Percentiles rank a stretch among this genome's conserved stretches.
phyloP scores from a whole-genome alignment of 2,113 vertebrate species.

The Diphyllodes magnificus region DNA sequence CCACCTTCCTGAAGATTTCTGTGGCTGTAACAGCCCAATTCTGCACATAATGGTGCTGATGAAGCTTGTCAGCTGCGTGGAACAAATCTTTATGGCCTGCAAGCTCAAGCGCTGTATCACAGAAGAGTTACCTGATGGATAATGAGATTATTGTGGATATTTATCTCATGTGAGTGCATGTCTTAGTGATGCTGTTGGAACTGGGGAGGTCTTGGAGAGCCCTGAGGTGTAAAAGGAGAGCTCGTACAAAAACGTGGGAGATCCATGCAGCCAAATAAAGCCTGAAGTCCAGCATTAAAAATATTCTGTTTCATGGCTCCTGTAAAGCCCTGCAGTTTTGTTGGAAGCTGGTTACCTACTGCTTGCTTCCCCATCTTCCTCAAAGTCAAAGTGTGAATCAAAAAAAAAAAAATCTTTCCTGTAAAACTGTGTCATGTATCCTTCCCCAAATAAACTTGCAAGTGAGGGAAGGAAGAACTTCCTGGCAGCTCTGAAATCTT shows the following conservation, averaged over 20 bases:
- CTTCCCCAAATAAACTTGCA: conserved; percentile 12
- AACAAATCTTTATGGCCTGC: not conserved
- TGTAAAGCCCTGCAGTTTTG: not conserved
- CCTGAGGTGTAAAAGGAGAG: not conserved
- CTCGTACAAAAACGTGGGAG: not conserved
- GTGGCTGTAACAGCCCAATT: not conserved
- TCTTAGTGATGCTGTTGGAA: not conserved
- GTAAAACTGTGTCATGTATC: not conserved
- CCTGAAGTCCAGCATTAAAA: not conserved
- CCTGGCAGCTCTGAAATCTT: conserved; percentile 2
- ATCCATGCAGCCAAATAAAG: not conserved
- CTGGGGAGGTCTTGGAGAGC: not conserved
- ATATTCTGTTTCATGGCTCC: not conserved
- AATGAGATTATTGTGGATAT: not conserved
- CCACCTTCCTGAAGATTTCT: not conserved
- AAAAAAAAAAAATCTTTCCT: not conserved
- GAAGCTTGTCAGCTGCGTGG: not conserved
- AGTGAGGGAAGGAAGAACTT: not conserved
- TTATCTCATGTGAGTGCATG: not conserved
- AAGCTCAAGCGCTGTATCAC: not conserved
- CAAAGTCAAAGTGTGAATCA: not conserved
- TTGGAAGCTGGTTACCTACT: not conserved
- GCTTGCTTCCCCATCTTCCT: not conserved
- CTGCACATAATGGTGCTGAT: not conserved
- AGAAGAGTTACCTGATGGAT: not conserved